A percentile compares a stretch with the other conserved stretches of the same genome.
Conservation (phyloP, 2,113 vertebrate genomes). For the Sylvicapra grimmia region DNA sequence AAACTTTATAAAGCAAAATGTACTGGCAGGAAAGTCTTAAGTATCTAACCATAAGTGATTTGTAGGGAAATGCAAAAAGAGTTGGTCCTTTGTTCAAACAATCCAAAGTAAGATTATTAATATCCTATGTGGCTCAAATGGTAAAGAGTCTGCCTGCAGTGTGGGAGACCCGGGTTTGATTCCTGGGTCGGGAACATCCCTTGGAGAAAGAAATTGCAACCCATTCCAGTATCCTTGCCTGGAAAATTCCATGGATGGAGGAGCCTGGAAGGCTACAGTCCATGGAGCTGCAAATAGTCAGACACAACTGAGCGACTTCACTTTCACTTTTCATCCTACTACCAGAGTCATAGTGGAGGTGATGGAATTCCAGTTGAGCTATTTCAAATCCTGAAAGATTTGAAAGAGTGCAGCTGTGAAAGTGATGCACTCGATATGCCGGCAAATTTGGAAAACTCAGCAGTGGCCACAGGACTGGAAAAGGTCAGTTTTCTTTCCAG, state of each 20-base stretch:
- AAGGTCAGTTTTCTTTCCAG: neutral
- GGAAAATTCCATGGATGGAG: neutral
- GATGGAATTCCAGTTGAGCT: neutral
- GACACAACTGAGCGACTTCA: neutral
- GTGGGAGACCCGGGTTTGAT: neutral
- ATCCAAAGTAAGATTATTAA: neutral
- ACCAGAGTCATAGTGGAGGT: neutral
- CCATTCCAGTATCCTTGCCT: neutral
- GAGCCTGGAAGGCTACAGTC: neutral
- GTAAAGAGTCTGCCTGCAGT: neutral
- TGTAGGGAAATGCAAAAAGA: neutral
- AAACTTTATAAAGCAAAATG: neutral
- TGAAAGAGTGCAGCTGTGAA: too few relatives aligned
- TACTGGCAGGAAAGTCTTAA: neutral
- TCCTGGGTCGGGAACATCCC: neutral
- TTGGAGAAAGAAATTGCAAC: neutral
- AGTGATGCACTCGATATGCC: neutral
- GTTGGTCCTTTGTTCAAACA: neutral
- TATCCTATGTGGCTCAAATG: neutral
- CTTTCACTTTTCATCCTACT: neutral
- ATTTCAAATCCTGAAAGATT: neutral
- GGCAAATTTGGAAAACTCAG: neutral
- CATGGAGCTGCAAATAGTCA: neutral
- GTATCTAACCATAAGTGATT: neutral
- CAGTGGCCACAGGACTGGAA: neutral